A percentile compares a stretch with the other conserved stretches of the same genome.
phyloP scores from a whole-genome alignment of 2,113 vertebrate species.

The Megaceryle torquata region DNA sequence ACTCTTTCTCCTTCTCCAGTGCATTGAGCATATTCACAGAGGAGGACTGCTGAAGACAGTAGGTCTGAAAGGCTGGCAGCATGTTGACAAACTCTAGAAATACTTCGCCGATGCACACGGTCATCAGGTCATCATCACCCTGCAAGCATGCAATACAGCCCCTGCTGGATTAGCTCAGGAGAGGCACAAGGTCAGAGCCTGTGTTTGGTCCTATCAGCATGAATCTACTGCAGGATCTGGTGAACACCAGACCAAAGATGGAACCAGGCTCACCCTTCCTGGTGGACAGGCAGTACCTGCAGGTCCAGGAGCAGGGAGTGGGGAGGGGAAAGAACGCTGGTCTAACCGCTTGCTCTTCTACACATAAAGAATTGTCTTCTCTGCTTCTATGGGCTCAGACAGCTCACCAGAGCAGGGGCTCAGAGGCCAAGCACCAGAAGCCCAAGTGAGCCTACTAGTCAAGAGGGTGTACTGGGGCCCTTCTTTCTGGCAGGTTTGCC shows the following conservation, averaged over 20 bases:
- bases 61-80: conserved; percentile 93
- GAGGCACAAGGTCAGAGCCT: not conserved
- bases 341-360: not conserved
- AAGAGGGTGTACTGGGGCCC: not conserved
- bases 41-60: conserved; percentile 90
- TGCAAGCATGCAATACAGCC: conserved; percentile 49
- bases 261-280: not conserved
- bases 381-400: not conserved
- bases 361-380: not conserved
- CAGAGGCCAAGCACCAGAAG: not conserved
- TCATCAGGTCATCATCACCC: conserved; percentile 88
- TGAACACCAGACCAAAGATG: not conserved
- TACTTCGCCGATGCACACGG: conserved; percentile 87
- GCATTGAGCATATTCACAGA: conserved; percentile 88
- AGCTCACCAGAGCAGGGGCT: not conserved
- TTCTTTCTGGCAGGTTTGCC: not conserved
- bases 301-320: not conserved
- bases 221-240: not conserved
- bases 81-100: conserved; percentile 93
- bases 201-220: not conserved
- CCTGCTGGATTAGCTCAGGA: not conserved
- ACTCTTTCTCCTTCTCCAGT: conserved; percentile 92
- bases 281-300: not conserved
- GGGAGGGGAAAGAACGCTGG: not conserved
- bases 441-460: not conserved